Conservation (phyloP, 2,113 vertebrate species). For the Brachypodius melanocephalos region DNA sequence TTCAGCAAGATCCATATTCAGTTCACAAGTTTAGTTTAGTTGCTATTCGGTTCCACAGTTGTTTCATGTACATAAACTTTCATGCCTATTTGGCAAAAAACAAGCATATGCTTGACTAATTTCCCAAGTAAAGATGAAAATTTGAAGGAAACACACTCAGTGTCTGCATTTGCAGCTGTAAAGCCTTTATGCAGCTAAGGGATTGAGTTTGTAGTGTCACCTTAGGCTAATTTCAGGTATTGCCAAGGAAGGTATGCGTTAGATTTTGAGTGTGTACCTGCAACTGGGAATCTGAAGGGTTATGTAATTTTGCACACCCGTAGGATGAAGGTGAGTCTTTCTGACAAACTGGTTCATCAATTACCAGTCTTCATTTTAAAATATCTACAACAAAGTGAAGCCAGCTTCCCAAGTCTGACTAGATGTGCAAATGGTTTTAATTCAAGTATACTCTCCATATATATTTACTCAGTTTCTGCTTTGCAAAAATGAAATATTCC, state of each 20-base stretch:
- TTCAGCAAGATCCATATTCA: neutral
- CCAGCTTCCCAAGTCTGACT: neutral
- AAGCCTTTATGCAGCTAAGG: neutral
- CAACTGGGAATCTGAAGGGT: neutral
- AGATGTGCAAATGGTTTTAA: neutral
- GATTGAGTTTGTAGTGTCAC: neutral
- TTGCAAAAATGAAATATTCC: neutral
- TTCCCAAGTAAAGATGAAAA: neutral
- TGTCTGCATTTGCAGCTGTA: neutral
- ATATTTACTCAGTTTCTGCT: neutral
- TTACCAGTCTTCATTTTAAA: neutral
- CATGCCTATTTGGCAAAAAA: neutral
- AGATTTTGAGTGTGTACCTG: neutral
- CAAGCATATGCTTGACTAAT: neutral
- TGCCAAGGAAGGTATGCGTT: fast-evolving
- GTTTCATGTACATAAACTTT: neutral
- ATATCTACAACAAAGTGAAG: neutral
- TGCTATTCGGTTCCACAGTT: neutral
- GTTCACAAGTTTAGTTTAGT: neutral
- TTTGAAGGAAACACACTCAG: neutral
- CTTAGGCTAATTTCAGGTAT: neutral
- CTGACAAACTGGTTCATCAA: neutral
- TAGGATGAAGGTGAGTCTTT: neutral
- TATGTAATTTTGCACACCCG: neutral
- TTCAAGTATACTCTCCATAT: neutral